Percentiles rank a stretch among this genome's conserved stretches.
Conservation (phyloP, 2,797 vertebrate species). For the Pantherophis alleghaniensis region DNA sequence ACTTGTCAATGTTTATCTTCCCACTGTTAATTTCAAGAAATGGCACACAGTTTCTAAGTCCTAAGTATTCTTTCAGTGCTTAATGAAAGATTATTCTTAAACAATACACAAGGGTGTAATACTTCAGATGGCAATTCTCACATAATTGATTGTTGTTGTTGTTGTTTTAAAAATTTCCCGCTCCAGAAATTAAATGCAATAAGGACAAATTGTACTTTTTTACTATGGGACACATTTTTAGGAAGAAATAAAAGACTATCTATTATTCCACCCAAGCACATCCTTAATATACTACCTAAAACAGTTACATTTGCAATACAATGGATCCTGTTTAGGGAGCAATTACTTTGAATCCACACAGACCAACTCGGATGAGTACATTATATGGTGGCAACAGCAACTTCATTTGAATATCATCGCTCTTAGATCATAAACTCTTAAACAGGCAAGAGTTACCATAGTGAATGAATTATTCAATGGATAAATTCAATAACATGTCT, state of each 20-base stretch:
- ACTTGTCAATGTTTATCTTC: background rate
- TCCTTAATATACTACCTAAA: background rate
- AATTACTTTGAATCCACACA: background rate
- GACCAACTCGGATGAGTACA: background rate
- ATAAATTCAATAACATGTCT: background rate
- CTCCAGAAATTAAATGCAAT: background rate
- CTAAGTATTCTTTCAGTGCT: background rate
- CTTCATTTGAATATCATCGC: background rate
- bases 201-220: background rate
- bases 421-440: background rate
- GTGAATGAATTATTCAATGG: background rate
- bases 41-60: background rate
- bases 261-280: background rate
- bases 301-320: background rate
- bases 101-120: background rate
- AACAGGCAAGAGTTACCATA: background rate
- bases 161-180: too few species aligned
- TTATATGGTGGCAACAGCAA: background rate
- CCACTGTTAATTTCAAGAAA: background rate
- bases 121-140: background rate
- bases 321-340: background rate
- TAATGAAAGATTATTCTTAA: background rate
- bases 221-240: background rate
- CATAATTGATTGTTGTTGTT: background rate
- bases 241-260: background rate